A percentile compares a stretch with the other conserved stretches of the same genome.
Evolutionary conservation across 2,888 invertebrate genomes (phyloP).

Genomic region (Thymelicus acteon): DNA sequence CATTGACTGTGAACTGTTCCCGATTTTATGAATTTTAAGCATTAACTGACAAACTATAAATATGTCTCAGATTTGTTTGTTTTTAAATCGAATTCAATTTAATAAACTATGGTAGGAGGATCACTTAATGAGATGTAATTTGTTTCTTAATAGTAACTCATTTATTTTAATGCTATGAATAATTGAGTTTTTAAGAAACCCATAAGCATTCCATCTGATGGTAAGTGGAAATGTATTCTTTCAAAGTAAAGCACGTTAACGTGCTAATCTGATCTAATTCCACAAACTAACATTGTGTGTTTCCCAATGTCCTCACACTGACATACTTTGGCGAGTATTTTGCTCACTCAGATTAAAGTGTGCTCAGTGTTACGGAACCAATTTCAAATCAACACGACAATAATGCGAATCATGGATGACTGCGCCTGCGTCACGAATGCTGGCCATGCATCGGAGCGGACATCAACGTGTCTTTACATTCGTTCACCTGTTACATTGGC

Average conservation of each 20-base stretch:
- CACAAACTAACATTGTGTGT: background rate
- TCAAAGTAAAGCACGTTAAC: no score
- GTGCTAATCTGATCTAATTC: background rate
- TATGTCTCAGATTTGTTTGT: no score
- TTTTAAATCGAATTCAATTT: no score
- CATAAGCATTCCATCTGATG: no score
- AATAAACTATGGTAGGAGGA: no score
- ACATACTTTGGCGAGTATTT: conserved; percentile 1
- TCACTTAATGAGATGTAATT: no score
- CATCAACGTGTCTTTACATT: conserved; percentile 11
- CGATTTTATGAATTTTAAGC: conserved; percentile 35
- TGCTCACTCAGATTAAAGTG: no score
- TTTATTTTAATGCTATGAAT: no score
- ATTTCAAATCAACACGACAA: conserved; percentile 22
- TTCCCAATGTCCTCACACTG: background rate
- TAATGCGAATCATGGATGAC: conserved; percentile 3
- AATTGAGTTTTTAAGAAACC: no score
- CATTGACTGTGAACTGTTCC: conserved; percentile 32
- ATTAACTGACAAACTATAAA: conserved; percentile 26
- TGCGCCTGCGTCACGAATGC: conserved; percentile 12
- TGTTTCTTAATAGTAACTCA: no score
- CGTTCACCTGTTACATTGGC: background rate
- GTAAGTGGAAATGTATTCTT: no score
- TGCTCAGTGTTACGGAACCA: conserved; percentile 15
- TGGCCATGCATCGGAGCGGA: background rate